phyloP scores from a whole-genome alignment of 2,113 vertebrate genomes.

The Petromus typicus region DNA sequence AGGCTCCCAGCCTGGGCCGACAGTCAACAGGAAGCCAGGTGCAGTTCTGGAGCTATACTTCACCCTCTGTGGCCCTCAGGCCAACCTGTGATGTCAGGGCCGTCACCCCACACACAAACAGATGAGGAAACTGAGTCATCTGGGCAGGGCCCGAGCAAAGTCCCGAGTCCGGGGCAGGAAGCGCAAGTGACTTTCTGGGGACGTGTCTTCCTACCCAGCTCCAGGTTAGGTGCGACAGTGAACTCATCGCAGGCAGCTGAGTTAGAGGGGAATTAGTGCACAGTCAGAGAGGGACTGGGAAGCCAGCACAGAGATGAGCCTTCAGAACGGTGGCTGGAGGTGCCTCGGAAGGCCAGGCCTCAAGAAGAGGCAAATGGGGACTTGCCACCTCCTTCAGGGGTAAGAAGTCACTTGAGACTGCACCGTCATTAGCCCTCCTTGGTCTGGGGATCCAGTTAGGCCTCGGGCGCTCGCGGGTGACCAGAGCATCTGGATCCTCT shows the following conservation, averaged over 20 bases:
- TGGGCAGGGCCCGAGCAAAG: background rate
- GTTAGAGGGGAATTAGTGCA: background rate
- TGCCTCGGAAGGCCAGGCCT: background rate
- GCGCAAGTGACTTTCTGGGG: fast-evolving
- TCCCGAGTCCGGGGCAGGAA: background rate
- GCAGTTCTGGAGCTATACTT: background rate
- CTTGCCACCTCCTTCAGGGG: background rate
- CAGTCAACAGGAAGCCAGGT: too few species aligned
- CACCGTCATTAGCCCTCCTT: background rate
- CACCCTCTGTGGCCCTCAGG: background rate
- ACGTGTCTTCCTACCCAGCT: background rate
- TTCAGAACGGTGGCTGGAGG: background rate
- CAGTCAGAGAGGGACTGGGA: background rate
- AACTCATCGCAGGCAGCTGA: background rate
- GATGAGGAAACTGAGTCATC: background rate
- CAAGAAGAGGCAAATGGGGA: background rate
- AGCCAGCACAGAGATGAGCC: background rate
- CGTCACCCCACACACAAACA: too few species aligned
- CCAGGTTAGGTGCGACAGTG: background rate
- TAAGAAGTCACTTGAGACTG: background rate
- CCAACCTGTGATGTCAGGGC: too few species aligned
- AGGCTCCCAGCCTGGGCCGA: background rate
- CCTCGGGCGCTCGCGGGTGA: background rate
- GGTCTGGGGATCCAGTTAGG: background rate
- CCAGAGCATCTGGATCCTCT: background rate